phyloP scores from a whole-genome alignment of 2,888 invertebrate genomes.

The Heterodera filipjevi region DNA sequence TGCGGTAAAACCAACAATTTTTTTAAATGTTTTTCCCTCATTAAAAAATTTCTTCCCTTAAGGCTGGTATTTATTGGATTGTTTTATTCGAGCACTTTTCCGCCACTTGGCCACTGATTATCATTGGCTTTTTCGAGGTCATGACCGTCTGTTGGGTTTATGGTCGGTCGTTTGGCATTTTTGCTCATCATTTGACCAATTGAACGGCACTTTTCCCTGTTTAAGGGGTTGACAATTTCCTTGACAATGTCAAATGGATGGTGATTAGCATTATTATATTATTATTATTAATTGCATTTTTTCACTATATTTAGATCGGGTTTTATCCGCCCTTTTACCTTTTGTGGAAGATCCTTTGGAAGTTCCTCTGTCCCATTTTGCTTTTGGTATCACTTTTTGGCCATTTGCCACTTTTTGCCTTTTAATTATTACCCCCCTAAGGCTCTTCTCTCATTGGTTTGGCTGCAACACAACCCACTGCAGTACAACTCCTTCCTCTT shows the following conservation, averaged over 20 bases:
- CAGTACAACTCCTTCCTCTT: conserved; percentile 75
- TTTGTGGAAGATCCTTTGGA: conserved; percentile 79
- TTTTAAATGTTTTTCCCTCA: neutral
- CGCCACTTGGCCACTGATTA: conserved; percentile 69
- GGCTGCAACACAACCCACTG: conserved; percentile 74
- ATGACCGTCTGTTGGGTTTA: conserved; percentile 70
- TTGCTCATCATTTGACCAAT: neutral
- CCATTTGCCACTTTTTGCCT: conserved; percentile 17
- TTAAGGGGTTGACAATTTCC: conserved; percentile 67
- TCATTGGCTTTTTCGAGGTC: conserved; percentile 72
- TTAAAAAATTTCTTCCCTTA: conserved; percentile 21
- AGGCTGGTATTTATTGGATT: conserved; percentile 69
- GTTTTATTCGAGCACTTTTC: conserved; percentile 70
- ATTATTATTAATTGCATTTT: too few relatives aligned
- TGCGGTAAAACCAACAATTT: conserved; percentile 44
- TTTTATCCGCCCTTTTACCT: conserved; percentile 70
- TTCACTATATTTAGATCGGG: conserved; percentile 67
- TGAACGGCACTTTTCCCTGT: neutral
- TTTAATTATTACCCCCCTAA: conserved; percentile 66
- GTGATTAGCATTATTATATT: too few relatives aligned
- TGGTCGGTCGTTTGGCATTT: conserved; percentile 61
- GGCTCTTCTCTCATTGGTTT: conserved; percentile 78
- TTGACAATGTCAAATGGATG: conserved; percentile 70
- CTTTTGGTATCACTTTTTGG: conserved; percentile 75
- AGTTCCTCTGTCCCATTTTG: conserved; percentile 74